Evolutionary conservation across 2,888 invertebrate genomes (phyloP).

Genomic region (Chaetoderma sp.): DNA sequence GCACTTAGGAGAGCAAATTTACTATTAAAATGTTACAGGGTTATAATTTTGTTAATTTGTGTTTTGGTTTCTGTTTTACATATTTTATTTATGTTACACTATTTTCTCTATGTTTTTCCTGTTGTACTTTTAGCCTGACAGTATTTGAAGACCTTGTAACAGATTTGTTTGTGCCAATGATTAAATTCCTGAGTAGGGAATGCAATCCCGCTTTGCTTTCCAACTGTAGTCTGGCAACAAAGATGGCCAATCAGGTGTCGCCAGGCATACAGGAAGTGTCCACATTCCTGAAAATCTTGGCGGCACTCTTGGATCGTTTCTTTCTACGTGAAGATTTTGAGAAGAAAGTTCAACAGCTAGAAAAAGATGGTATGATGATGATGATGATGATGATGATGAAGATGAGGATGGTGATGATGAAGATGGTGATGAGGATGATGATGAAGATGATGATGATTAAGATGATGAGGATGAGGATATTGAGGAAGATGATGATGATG

Average conservation of each 20-base stretch:
- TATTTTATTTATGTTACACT: too few relatives aligned
- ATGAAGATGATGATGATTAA: too few relatives aligned
- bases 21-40: too few relatives aligned
- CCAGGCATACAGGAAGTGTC: slow-evolving; percentile 59
- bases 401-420: too few relatives aligned
- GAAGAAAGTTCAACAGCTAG: slow-evolving; percentile 44
- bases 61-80: too few relatives aligned
- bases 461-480: too few relatives aligned
- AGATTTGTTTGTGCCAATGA: slow-evolving; percentile 57
- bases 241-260: slow-evolving; percentile 42
- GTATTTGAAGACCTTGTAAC: slow-evolving; percentile 58
- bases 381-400: too few relatives aligned
- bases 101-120: too few relatives aligned
- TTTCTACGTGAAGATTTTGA: slow-evolving; percentile 61
- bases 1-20: too few relatives aligned
- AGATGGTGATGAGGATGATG: too few relatives aligned
- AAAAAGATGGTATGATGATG: slow-evolving; percentile 49
- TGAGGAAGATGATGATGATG: too few relatives aligned
- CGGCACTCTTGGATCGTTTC: slow-evolving; percentile 56
- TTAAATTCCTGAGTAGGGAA: slow-evolving; percentile 58
- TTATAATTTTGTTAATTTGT: too few relatives aligned
- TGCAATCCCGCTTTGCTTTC: slow-evolving; percentile 51
- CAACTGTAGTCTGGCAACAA: slow-evolving; percentile 41
- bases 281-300: slow-evolving; percentile 59
- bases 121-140: slow-evolving; percentile 57